Evolutionary conservation across 2,113 vertebrate genomes (phyloP).

Genomic region (Colistium nudipinnis): DNA sequence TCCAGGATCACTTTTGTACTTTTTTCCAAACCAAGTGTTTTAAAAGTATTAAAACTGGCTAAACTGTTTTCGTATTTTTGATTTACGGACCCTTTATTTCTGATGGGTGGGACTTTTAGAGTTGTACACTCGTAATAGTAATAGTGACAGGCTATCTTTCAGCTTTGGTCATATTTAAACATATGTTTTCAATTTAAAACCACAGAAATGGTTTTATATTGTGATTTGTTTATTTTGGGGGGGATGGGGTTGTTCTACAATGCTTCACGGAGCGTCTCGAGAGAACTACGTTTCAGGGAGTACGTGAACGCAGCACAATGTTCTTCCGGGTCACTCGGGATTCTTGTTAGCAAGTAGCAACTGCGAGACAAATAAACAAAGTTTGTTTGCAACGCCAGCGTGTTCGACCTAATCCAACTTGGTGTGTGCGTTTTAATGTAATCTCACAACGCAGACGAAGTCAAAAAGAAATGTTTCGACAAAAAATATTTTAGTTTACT

Average conservation of each 20-base stretch:
- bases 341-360: neutral
- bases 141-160: too few relatives aligned
- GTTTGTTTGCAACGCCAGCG: neutral
- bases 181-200: too few relatives aligned
- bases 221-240: too few relatives aligned
- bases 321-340: constrained; percentile 43
- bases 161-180: too few relatives aligned
- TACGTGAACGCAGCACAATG: neutral
- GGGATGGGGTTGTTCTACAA: too few relatives aligned
- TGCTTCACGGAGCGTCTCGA: too few relatives aligned
- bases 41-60: constrained; percentile 92
- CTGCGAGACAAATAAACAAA: constrained; percentile 8
- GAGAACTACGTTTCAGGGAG: too few relatives aligned
- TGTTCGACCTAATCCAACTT: neutral
- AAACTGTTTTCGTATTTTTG: constrained; percentile 65
- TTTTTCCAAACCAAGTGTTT: constrained; percentile 95
- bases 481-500: neutral
- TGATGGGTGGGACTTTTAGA: neutral
- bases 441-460: neutral
- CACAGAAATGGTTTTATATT: too few relatives aligned
- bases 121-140: too few relatives aligned
- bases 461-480: neutral
- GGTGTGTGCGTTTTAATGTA: neutral
- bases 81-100: constrained; percentile 18
- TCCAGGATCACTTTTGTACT: constrained; percentile 94